Conservation (phyloP, 2,797 vertebrate genomes). For the Cirrhinus mrigala region DNA sequence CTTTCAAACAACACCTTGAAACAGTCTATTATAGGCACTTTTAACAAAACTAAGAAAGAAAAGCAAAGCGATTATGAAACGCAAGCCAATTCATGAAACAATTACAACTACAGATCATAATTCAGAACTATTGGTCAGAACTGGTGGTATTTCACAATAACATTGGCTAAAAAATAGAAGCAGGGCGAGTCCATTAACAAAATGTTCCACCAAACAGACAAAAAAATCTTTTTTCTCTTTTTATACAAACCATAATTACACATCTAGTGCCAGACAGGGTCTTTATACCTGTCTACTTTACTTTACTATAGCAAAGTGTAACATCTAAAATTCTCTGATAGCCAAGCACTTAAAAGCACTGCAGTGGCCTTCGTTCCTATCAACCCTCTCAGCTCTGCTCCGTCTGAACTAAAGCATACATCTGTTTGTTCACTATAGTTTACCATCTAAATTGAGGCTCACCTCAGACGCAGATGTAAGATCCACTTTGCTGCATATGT, state of each 20-base stretch:
- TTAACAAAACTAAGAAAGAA: background rate
- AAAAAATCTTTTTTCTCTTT: background rate
- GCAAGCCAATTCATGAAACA: background rate
- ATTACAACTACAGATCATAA: background rate
- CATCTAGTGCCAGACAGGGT: background rate
- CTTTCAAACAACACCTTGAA: background rate
- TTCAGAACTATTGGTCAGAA: background rate
- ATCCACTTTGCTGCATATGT: constrained; percentile 63
- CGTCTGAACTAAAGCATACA: constrained; percentile 25
- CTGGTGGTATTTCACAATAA: background rate
- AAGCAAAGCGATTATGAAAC: background rate
- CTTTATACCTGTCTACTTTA: background rate
- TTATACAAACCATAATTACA: constrained; percentile 5
- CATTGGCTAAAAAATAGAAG: background rate
- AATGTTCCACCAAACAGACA: background rate
- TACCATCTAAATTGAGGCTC: constrained; percentile 34
- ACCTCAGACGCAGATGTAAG: constrained; percentile 27
- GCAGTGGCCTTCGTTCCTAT: background rate
- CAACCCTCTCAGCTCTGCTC: constrained; percentile 18
- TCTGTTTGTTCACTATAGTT: constrained; percentile 43
- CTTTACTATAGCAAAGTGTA: background rate
- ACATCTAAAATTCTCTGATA: constrained; percentile 6
- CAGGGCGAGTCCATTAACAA: background rate
- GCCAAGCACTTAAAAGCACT: constrained; percentile 12
- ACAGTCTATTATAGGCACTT: background rate